Percentiles rank a stretch among this genome's conserved stretches.
Evolutionary conservation across 1,140 invertebrate genomes (phyloP).

Genomic region (Heliothis subflexa): DNA sequence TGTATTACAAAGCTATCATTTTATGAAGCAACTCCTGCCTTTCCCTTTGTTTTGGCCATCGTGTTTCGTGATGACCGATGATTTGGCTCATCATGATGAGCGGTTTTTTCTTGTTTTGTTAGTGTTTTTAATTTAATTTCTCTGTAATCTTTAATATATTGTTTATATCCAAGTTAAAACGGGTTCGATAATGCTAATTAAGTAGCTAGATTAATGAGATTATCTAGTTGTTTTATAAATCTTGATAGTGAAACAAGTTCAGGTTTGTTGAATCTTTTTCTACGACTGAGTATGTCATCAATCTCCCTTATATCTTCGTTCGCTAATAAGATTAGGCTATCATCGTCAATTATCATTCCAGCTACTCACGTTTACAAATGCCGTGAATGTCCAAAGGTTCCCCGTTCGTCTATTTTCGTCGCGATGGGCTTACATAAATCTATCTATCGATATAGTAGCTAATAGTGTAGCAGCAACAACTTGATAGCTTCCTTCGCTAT

Average conservation of each 20-base stretch:
- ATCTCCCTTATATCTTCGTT: neutral
- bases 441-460: conserved; percentile 70
- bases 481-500: conserved; percentile 81
- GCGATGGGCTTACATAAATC: conserved; percentile 71
- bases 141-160: too few relatives aligned
- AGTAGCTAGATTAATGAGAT: too few relatives aligned
- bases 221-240: too few relatives aligned
- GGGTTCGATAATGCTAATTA: too few relatives aligned
- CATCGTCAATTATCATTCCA: conserved; percentile 26
- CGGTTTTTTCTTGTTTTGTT: neutral
- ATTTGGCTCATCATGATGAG: conserved; percentile 23
- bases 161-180: too few relatives aligned
- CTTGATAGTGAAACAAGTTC: too few relatives aligned
- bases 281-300: neutral
- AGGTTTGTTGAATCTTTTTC: neutral
- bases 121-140: neutral
- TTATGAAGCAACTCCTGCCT: conserved; percentile 26
- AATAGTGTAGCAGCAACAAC: conserved; percentile 75
- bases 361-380: conserved; percentile 9
- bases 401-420: conserved; percentile 56
- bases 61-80: conserved; percentile 5
- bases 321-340: conserved; percentile 10
- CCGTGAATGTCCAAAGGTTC: conserved; percentile 29
- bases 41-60: conserved; percentile 31
- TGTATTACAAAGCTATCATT: conserved; percentile 27